Conservation (phyloP, 2,888 invertebrate genomes). For the Drosophila anceps region DNA sequence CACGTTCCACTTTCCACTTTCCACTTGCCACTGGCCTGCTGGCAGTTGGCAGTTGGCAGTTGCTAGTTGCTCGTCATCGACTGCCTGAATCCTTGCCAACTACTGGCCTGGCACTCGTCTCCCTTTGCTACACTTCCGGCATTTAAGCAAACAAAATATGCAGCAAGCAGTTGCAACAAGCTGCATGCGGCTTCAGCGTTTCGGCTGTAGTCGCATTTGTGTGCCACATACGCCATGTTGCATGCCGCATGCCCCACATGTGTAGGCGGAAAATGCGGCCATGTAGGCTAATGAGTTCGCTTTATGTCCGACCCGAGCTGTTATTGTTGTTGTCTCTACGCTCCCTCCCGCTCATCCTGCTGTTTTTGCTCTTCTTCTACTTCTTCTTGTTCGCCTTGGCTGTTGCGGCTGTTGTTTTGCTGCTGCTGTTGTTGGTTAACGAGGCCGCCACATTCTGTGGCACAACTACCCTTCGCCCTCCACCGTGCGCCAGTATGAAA, state of each 20-base stretch:
- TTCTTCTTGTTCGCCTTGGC: slow-evolving; percentile 8
- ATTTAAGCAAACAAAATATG: slow-evolving; percentile 81
- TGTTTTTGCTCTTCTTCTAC: not conserved
- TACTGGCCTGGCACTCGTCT: slow-evolving; percentile 1
- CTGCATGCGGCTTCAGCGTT: slow-evolving; percentile 21
- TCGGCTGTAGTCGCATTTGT: slow-evolving; percentile 24
- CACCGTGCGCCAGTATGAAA: not conserved
- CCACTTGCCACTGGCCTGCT: slow-evolving; percentile 22
- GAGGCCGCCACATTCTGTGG: slow-evolving; percentile 57
- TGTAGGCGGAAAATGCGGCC: slow-evolving; percentile 79
- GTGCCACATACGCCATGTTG: slow-evolving; percentile 43
- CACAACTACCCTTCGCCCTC: not conserved
- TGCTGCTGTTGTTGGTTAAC: slow-evolving; percentile 47
- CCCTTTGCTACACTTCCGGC: slow-evolving; percentile 73
- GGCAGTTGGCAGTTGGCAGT: slow-evolving; percentile 28
- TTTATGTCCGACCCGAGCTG: slow-evolving; percentile 59
- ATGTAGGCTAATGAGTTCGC: slow-evolving; percentile 78
- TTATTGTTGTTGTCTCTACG: slow-evolving; percentile 23
- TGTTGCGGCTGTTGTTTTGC: slow-evolving; percentile 20
- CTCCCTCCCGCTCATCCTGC: not conserved
- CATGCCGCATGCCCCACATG: slow-evolving; percentile 50
- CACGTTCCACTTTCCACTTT: slow-evolving; percentile 1
- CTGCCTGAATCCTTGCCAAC: slow-evolving; percentile 1
- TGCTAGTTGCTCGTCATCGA: slow-evolving; percentile 26
- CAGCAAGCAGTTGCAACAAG: slow-evolving; percentile 58